Evolutionary conservation across 2,888 invertebrate genomes (phyloP).

Genomic region (Isoperla grammatica): DNA sequence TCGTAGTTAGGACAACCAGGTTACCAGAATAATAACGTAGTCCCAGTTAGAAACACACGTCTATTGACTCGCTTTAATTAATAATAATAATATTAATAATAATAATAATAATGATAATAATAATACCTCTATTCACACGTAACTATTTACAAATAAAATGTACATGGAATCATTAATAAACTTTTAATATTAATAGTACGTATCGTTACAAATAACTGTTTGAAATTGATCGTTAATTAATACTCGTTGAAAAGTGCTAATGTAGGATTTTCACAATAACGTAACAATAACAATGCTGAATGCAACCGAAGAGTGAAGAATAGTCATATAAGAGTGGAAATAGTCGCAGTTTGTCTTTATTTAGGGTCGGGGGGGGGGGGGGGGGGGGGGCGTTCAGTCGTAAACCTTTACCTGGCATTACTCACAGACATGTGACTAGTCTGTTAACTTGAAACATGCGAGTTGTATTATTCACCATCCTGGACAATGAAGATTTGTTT

Average conservation of each 20-base stretch:
- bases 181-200: constrained; percentile 41
- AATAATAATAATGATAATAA: constrained; percentile 43
- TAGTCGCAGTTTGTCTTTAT: background rate
- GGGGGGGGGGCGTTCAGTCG: background rate
- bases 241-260: constrained; percentile 23
- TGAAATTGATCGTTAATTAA: constrained; percentile 21
- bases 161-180: constrained; percentile 31
- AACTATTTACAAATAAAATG: constrained; percentile 49
- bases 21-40: constrained; percentile 10
- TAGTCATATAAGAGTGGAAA: background rate
- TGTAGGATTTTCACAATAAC: constrained; percentile 22
- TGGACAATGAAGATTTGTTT: no score
- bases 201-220: constrained; percentile 44
- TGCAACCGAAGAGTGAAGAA: constrained; percentile 10
- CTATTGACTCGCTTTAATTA: constrained; percentile 45
- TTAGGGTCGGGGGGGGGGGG: background rate
- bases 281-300: constrained; percentile 25
- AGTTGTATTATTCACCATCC: no score
- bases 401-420: no score
- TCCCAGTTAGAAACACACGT: constrained; percentile 32
- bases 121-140: constrained; percentile 45
- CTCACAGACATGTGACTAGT: no score
- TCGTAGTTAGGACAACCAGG: background rate
- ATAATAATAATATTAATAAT: constrained; percentile 44
- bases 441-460: no score